phyloP scores from a whole-genome alignment of 2,797 vertebrate genomes.

The Protonibea diacanthus region DNA sequence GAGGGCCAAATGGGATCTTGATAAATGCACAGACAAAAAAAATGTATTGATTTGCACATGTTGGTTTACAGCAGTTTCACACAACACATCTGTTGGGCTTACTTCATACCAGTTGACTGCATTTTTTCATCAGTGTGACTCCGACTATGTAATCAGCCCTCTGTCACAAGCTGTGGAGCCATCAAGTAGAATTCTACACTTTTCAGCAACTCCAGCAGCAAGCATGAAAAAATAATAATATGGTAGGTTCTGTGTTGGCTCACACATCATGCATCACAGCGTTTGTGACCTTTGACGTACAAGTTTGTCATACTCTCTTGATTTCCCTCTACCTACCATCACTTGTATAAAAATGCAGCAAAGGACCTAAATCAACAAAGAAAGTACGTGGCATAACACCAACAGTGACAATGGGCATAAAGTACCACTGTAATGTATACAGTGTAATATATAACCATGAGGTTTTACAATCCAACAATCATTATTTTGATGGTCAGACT shows the following conservation, averaged over 20 bases:
- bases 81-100: slow-evolving; percentile 16
- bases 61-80: slow-evolving; percentile 32
- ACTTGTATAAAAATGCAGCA: neutral
- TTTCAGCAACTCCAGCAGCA: neutral
- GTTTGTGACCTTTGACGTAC: slow-evolving; percentile 5
- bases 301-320: neutral
- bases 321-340: neutral
- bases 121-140: slow-evolving; percentile 4
- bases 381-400: neutral
- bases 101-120: neutral
- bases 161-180: neutral
- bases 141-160: neutral
- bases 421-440: neutral
- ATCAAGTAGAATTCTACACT: neutral
- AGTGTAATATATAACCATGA: neutral
- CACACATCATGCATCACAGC: neutral
- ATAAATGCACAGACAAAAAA: slow-evolving; percentile 34
- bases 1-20: slow-evolving; percentile 4
- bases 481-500: neutral
- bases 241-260: neutral
- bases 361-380: neutral
- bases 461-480: neutral
- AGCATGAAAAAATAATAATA: neutral
- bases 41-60: slow-evolving; percentile 36
- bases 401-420: neutral